These are phyloP conservation scores for Poeciliopsis infans DNA, from an alignment of 2,797 vertebrate genomes.

Conservation along the genomic window DNA sequence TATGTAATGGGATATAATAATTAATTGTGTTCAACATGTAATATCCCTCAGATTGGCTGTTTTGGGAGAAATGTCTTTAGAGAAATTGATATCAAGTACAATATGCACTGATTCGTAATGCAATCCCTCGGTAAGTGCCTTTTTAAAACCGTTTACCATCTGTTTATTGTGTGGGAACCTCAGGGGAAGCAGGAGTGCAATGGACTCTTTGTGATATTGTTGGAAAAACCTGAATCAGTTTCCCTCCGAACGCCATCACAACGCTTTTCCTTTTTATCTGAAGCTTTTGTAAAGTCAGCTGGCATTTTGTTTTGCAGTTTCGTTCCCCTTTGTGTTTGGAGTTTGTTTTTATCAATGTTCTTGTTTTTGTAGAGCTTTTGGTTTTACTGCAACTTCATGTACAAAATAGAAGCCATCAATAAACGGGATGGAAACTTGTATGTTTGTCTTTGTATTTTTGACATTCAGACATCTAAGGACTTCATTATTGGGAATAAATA, in stretches of 20 bases:
- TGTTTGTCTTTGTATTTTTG: neutral
- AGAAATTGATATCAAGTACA: slow-evolving; percentile 48
- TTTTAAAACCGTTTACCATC: slow-evolving; percentile 66
- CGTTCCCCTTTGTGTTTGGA: neutral
- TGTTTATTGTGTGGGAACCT: slow-evolving; percentile 63
- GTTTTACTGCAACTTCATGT: slow-evolving; percentile 68
- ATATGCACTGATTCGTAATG: slow-evolving; percentile 70
- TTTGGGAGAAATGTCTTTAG: slow-evolving; percentile 39
- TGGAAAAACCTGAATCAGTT: slow-evolving; percentile 53
- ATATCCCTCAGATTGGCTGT: slow-evolving; percentile 39
- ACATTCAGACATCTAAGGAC: neutral
- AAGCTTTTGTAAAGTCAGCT: slow-evolving; percentile 39
- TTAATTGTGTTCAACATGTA: slow-evolving; percentile 33
- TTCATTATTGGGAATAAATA: neutral
- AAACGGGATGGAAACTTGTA: slow-evolving; percentile 61
- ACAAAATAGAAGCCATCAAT: slow-evolving; percentile 65
- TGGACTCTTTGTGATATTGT: slow-evolving; percentile 52
- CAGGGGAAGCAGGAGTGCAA: slow-evolving; percentile 66
- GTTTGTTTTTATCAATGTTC: slow-evolving; percentile 30
- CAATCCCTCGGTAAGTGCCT: slow-evolving; percentile 77
- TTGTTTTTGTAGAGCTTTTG: slow-evolving; percentile 46
- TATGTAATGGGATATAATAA: slow-evolving; percentile 23
- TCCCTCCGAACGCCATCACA: slow-evolving; percentile 43
- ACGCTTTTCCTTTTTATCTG: slow-evolving; percentile 50
- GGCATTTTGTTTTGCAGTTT: slow-evolving; percentile 7